Evolutionary conservation across 2,888 invertebrate genomes (phyloP), one percentile per base, ranked within the genome.

Genomic region (Holacanthella duospinosa): DNA sequence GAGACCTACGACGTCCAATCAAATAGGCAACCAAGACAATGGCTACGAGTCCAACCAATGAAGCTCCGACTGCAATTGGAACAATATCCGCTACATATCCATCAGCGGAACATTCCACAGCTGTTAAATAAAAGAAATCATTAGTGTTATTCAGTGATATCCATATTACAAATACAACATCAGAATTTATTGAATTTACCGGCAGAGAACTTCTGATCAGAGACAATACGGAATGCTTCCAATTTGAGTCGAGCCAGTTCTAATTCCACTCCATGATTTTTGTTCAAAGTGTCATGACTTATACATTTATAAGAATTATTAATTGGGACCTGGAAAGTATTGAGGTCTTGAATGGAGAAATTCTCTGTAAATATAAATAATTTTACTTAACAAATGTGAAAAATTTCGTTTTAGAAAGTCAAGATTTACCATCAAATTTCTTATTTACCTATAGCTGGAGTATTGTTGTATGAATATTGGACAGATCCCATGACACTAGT

Each of bases 41-140:
- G 66, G 94, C 80, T 68, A 97, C 93, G 64, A 96, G 83, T 59
- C 85, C 89, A 67, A 89, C 92, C 64, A 99, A 82, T 59, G 92
- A 90, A 77, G 91, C 90, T 21, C 97, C 99, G 67, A 99, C 97
- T 26, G 91, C 93, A 76, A 99, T 95, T 27, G 97, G 97, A 64
- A 99, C 95, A 68, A 93, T 84, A 80, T 96, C 96, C 21, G 89
- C 85, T 3, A 88, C 85, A 48, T 48, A 48, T 74, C 86, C 85
- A 43, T 81, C 81, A 63, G 84, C 81, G 73, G 83, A 82, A 77
- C 91, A 91, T 75, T 89, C 87, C 74, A 83, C 80, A 1, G 85
- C 88, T 88, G 78, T 1, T 36, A 36, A 36, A 36, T 6, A 16
- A 16, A 36, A 16, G 36, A 36, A 36, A 36, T 9, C 36, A 36